Percentiles rank a stretch among this genome's conserved stretches.
Conservation (phyloP, 2,797 vertebrate genomes). For the Amniataba percoides region DNA sequence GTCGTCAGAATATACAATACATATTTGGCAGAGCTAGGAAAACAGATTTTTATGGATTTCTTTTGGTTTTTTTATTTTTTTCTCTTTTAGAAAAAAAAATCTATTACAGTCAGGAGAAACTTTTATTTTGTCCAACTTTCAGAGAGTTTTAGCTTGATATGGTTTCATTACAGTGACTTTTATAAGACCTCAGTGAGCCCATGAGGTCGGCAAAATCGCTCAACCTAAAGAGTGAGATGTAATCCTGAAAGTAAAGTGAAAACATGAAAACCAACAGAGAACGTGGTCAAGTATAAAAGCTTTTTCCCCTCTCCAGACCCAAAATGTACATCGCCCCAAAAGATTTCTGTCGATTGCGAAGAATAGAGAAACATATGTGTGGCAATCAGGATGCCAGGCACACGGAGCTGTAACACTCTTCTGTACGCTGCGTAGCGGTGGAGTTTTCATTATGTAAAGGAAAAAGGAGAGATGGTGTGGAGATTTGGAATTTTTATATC, state of each 20-base stretch:
- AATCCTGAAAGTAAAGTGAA: neutral
- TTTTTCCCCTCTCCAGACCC: neutral
- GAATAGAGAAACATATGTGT: neutral
- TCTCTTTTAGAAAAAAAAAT: neutral
- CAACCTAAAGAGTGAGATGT: neutral
- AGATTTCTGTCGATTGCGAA: conserved; percentile 9
- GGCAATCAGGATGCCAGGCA: conserved; percentile 45
- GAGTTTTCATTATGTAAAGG: conserved; percentile 50
- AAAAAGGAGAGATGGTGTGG: neutral
- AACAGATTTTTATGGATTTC: neutral
- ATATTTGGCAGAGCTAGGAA: neutral
- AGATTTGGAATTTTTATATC: conserved; percentile 44
- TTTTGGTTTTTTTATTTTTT: neutral
- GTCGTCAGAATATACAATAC: neutral
- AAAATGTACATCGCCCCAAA: neutral
- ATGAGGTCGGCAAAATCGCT: neutral
- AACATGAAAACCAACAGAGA: neutral
- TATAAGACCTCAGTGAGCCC: neutral
- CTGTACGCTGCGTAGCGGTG: conserved; percentile 6
- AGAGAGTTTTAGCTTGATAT: neutral
- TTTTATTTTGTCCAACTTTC: neutral
- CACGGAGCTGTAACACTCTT: conserved; percentile 21
- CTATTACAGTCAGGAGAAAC: neutral
- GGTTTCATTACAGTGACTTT: neutral
- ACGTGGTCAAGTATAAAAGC: neutral